Percentiles rank a stretch among this genome's conserved stretches.
Conservation (phyloP, 2,113 vertebrate genomes). For the Elephas maximus region DNA sequence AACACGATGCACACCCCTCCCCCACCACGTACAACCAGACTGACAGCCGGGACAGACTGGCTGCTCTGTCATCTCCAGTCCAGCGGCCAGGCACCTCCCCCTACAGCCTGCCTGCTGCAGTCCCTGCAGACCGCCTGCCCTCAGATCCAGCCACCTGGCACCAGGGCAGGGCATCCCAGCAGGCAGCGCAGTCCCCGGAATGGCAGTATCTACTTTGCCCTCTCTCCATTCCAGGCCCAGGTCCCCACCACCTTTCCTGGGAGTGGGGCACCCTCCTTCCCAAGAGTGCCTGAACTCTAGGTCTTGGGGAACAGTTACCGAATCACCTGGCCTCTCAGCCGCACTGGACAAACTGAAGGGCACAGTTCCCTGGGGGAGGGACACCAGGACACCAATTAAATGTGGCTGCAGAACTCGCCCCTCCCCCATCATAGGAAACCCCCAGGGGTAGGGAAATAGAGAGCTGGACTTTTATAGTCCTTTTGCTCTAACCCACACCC, state of each 20-base stretch:
- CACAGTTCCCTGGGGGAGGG: slow-evolving; percentile 9
- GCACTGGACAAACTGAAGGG: slow-evolving; percentile 39
- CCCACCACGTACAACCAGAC: slow-evolving; percentile 76
- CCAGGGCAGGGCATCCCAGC: slow-evolving; percentile 13
- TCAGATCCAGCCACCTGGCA: slow-evolving; percentile 68
- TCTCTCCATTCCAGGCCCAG: not conserved
- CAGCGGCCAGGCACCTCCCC: slow-evolving; percentile 72
- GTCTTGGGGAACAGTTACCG: not conserved
- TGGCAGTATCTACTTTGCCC: slow-evolving; percentile 19
- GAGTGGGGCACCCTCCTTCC: not conserved
- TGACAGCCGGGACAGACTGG: slow-evolving; percentile 81
- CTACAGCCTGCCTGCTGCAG: slow-evolving; percentile 47
- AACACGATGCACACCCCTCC: slow-evolving; percentile 76
- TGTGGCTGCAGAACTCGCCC: slow-evolving; percentile 12
- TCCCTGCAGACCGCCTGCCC: slow-evolving; percentile 65
- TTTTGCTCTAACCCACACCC: slow-evolving; percentile 74
- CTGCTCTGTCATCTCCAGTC: slow-evolving; percentile 77
- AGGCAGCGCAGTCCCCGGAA: not conserved
- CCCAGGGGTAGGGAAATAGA: slow-evolving; percentile 44
- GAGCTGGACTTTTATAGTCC: slow-evolving; percentile 81
- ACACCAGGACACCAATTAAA: slow-evolving; percentile 49
- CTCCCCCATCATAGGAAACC: slow-evolving; percentile 53
- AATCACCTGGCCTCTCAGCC: slow-evolving; percentile 55
- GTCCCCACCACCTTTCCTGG: slow-evolving; percentile 1
- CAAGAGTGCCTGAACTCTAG: slow-evolving; percentile 38